Base-by-base conservation (phyloP, 2,797 vertebrate genomes). In the Sebastes steindachneri region DNA sequence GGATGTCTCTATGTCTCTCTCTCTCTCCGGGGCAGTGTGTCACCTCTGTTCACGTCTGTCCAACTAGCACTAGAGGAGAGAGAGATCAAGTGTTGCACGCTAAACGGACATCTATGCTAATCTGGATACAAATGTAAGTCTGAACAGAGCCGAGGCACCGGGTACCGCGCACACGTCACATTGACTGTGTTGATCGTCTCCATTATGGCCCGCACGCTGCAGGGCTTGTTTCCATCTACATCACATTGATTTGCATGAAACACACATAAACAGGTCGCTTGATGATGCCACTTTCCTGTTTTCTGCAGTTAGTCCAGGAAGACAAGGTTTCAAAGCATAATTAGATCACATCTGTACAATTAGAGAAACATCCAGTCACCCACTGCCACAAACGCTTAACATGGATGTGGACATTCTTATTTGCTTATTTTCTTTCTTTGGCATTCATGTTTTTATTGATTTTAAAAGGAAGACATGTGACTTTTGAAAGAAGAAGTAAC, bases 31-130 rank as follows among this genome's bases (percentile, higher is more conserved):
- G 90, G 82, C 86, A 89, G 76, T 21, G n/a, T 88, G 90, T 92
- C 94, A 83, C 72, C 83, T 86, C 80, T 57, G 77, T 77, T 93
- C 75, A 88, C 41, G 64, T 90, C 86, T 26, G 59, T 90, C 65
- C 60, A 9, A 60, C 37, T 8, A 45, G 79, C 75, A 68, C 73
- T 41, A 53, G 74, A 79, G 90, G 72, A 84, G 80, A 41, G 65
- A 76, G 66, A 68, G 83, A 90, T 90, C 83, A 85, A 86, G 84
- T 82, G 88, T 79, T 19, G 58, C 41, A 28, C 23, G 62, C 78
- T 82, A 86, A 90, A 90, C 31, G 83, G 84, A 88, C 87, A 86
- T 88, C 80, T 78, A 69, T 76, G 76, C 80, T 90, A 88, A 91
- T 92, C 28, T 68, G 73, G 80, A 66, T 74, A 35, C 79, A 74